Base-by-base conservation (phyloP, 2,113 vertebrate species). In the Hiodon alosoides region DNA sequence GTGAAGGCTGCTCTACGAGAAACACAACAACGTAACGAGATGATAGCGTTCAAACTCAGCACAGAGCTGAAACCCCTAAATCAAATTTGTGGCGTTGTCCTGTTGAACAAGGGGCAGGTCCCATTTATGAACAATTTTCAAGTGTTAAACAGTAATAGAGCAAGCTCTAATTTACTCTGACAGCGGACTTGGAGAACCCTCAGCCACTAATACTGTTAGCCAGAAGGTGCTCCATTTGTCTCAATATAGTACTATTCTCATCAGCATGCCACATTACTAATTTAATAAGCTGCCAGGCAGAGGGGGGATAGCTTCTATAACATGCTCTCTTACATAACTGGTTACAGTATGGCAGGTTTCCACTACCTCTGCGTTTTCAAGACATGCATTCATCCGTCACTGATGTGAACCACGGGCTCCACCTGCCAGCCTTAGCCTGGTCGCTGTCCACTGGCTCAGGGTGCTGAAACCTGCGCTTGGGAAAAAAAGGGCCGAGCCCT, bases 221-320 rank as follows among this genome's bases (percentile, higher is more conserved):
- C 61, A 11, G 66, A 31, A 68, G 66, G 66, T 68, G 66, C 17
- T 47, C 66, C 66, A 50, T 68, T 68, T 68, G 5, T 50, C 66
- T 48, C 66, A 50, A 16, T 51, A 51, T 16, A 68, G 50, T 9
- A 10, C 14, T 31, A 16, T 50, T 10, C 66, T 68, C 11, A 13
- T 9, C 47, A 10, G 50, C 7, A 48, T n/a, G 66, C 31, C 9
- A n/a, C 47, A 16, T 17, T 31, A 31, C 31, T 31, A 31, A 31
- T 31, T 31, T 31, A 31, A 31, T 31, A 31, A 31, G 5, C 14
- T 2, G 9, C 7, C 58, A 11, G 58, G 58, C 58, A 59, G 1
- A 31, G 31, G 31, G 58, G 3, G 58, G 58, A 9, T 14, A 3
- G 7, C 58, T 14, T 59, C 7, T 9, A 14, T 9, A 14, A 59